These are phyloP conservation scores for Eurois occulta DNA, from an alignment of 2,888 invertebrate genomes.

Conservation along the genomic window DNA sequence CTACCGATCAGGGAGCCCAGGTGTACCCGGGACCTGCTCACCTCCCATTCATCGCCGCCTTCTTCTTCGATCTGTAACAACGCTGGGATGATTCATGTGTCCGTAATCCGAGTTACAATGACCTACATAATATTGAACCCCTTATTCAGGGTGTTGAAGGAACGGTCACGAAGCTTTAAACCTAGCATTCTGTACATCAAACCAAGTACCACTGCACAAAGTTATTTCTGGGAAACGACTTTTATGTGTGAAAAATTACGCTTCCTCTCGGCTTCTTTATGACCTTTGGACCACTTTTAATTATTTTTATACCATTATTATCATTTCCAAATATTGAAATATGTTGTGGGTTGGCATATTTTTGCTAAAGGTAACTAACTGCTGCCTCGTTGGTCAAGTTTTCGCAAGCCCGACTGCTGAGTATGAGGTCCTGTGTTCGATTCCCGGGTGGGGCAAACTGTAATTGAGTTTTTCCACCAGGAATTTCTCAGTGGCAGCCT, in stretches of 20 bases:
- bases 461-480: too few species aligned
- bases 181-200: not conserved
- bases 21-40: slow-evolving; percentile 86
- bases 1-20: slow-evolving; percentile 91
- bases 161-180: not conserved
- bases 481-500: too few species aligned
- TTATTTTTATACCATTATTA: not conserved
- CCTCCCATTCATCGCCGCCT: slow-evolving; percentile 86
- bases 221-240: not conserved
- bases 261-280: too few species aligned
- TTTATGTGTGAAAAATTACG: too few species aligned
- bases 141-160: not conserved
- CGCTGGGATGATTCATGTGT: not conserved
- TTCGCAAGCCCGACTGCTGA: too few species aligned
- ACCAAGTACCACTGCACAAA: not conserved
- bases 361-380: not conserved
- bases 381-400: too few species aligned
- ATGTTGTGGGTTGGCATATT: not conserved
- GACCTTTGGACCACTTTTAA: too few species aligned
- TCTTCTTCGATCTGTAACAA: slow-evolving; percentile 73
- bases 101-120: not conserved
- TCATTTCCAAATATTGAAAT: too few species aligned
- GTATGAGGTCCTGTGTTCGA: too few species aligned
- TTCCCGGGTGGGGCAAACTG: too few species aligned
- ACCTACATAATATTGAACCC: not conserved